Evolutionary conservation across 2,888 invertebrate genomes (phyloP).

Genomic region (Netelia melanura): DNA sequence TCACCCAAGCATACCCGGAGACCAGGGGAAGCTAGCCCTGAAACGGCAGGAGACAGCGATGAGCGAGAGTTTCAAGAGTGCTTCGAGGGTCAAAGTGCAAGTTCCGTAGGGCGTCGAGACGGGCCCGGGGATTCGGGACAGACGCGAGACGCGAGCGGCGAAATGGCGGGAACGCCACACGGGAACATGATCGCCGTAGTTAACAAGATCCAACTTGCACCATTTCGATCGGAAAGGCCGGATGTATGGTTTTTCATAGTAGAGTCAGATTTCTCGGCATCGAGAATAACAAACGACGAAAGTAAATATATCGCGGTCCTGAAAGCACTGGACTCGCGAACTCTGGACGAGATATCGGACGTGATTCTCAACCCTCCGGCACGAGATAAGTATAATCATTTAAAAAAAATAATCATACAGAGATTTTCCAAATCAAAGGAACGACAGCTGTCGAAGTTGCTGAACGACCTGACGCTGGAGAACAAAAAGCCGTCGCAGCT

Average conservation of each 20-base stretch:
- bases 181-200: neutral
- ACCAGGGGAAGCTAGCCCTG: too few species aligned
- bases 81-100: too few species aligned
- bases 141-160: neutral
- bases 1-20: neutral
- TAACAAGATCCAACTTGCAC: neutral
- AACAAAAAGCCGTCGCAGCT: conserved; percentile 47
- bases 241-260: conserved; percentile 39
- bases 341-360: conserved; percentile 38
- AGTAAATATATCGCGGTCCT: conserved; percentile 30
- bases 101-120: too few species aligned
- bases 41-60: too few species aligned
- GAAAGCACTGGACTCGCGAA: conserved; percentile 4
- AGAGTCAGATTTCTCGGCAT: conserved; percentile 29
- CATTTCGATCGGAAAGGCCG: neutral
- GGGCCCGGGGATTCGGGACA: neutral
- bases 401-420: conserved; percentile 19
- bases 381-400: conserved; percentile 8
- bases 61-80: too few species aligned
- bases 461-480: conserved; percentile 10
- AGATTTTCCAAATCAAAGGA: conserved; percentile 30
- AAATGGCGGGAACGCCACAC: neutral
- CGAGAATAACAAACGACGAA: neutral
- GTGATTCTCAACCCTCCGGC: conserved; percentile 28
- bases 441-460: neutral